Base-by-base conservation (phyloP, 2,113 vertebrate genomes). In the Mesembrinibis cayennensis region DNA sequence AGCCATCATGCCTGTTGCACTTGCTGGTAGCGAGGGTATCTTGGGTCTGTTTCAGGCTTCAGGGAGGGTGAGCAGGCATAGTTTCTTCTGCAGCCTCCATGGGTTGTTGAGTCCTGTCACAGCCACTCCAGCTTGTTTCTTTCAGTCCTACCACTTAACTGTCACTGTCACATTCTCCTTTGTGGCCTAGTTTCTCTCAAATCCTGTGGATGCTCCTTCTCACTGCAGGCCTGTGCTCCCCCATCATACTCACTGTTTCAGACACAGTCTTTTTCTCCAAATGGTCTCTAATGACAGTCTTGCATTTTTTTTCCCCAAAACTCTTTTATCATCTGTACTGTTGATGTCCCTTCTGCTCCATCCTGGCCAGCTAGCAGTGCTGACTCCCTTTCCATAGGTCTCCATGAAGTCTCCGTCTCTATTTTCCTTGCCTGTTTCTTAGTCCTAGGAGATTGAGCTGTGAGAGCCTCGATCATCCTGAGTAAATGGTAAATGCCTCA, bases 1-100 rank as follows among this genome's bases (percentile, higher is more conserved):
- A 83, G 8, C 9, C 18, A 27, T 59, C 18, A 44, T 1, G 13
- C 6, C 18, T 56, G 30, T 19, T 49, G 21, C 36, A 29, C 32
- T 44, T 66, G 13, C 11, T 65, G n/a, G 29, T 14, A 55, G 32
- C 0, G 0, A 74, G 30, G 16, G 3, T 59, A 15, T 59, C 32
- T 53, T 53, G 16, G 7, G 18, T 85, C 36, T 79, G 15, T 59
- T 67, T 49, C 1, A 2, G 10, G 25, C 42, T 70, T 66, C 49
- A 65, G 32, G 63, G 36, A 71, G 11, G 7, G 4, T 40, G 11
- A 73, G 26, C 8, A 21, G 25, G 34, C 16, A 40, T 6, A 59
- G 21, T 27, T 91, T 69, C 38, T 74, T 80, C 52, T 52, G 25
- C 26, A 67, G 11, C 10, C 4, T 22, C 25, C 36, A 53, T 67